Evolutionary conservation across 2,113 vertebrate species (phyloP).

Genomic region (Megaceryle torquata): DNA sequence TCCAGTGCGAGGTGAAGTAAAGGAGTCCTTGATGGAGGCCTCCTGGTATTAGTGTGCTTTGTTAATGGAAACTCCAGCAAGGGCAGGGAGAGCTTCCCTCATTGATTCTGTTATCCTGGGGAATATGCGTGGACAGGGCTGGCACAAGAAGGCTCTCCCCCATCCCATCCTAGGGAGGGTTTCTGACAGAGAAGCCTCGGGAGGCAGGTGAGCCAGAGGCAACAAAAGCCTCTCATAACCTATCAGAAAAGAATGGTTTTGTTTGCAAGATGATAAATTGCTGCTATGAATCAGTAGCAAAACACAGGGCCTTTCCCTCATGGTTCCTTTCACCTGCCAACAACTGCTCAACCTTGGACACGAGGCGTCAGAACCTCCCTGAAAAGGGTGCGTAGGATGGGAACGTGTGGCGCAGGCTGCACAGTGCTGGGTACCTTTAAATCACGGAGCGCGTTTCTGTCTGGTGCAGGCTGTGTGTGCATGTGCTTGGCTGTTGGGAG

Average conservation of each 20-base stretch:
- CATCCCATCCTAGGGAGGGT: neutral
- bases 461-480: neutral
- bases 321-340: neutral
- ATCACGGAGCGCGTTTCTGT: neutral
- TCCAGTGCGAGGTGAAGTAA: neutral
- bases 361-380: neutral
- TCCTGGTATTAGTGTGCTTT: neutral
- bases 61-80: neutral
- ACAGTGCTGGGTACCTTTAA: neutral
- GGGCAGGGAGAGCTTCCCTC: neutral
- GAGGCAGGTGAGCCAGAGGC: neutral
- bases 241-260: neutral
- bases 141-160: neutral
- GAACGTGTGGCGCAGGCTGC: neutral
- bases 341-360: neutral
- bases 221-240: neutral
- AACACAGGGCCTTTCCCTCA: neutral
- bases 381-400: neutral
- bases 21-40: neutral
- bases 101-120: neutral
- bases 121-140: neutral
- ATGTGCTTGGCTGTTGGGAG: neutral
- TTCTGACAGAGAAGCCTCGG: neutral
- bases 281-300: neutral
- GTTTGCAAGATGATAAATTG: neutral